A percentile compares a stretch with the other conserved stretches of the same genome.
Conservation (phyloP, 2,113 vertebrate genomes). For the Siniperca chuatsi region DNA sequence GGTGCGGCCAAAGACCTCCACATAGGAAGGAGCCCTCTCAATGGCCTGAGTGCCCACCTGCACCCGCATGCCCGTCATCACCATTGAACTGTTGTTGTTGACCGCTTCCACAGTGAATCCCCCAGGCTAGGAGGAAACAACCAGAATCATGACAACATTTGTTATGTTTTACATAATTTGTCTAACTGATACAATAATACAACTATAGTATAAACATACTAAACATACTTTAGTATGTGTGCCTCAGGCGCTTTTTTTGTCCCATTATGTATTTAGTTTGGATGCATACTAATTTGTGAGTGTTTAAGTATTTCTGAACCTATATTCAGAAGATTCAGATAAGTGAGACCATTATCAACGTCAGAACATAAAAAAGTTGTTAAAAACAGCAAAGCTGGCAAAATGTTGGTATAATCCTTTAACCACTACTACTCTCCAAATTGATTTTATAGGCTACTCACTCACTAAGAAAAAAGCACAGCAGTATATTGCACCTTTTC, state of each 20-base stretch:
- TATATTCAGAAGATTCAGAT: not conserved
- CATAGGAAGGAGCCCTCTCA: constrained; percentile 93
- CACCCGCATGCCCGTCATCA: constrained; percentile 98
- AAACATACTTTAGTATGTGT: not conserved
- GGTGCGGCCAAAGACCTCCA: constrained; percentile 97
- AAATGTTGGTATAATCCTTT: not conserved
- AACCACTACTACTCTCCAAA: not conserved
- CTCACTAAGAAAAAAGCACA: not conserved
- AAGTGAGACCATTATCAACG: not conserved
- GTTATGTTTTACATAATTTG: not conserved
- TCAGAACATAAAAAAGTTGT: not conserved
- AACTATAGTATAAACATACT: not conserved
- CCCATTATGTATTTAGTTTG: not conserved
- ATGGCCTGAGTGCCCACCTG: constrained; percentile 97
- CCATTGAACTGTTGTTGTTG: constrained; percentile 98
- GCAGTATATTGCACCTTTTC: not conserved
- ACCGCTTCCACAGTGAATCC: constrained; percentile 96
- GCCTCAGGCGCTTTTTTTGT: not conserved
- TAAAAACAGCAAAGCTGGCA: not conserved
- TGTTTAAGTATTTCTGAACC: not conserved
- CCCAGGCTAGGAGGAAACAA: constrained; percentile 86
- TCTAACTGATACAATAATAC: not conserved
- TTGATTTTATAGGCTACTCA: not conserved
- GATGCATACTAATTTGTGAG: not conserved
- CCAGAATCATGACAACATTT: not conserved